Evolutionary conservation across 1,140 invertebrate genomes (phyloP), one percentile per base, ranked within the genome.

Genomic region (Linepithema humile): DNA sequence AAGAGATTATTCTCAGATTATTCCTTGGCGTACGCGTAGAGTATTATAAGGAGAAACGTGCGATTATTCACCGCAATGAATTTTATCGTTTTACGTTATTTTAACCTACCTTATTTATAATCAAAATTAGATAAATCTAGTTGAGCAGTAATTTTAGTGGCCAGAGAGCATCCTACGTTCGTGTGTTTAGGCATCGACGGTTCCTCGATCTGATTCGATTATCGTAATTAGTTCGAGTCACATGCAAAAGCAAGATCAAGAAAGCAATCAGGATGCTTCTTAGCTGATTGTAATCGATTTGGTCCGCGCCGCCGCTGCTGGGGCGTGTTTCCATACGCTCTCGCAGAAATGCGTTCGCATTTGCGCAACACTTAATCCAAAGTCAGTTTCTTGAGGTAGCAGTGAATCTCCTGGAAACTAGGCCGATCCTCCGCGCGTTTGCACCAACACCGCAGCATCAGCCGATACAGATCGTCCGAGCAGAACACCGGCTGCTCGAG

Each of bases 401-500:
- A 95, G 87, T 97, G 96, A 65, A 97, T 97, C 90, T 97, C 97
- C 67, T 96, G 94, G 92, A 97, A 97, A 45, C 95, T 95, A 0
- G 97, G 97, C 53, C 97, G 93, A 59, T 96, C 95, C n/a, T 94
- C 94, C 62, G 95, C 95, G 40, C 95, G 95, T 48, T 96, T 94
- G 88, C 96, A 96, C 97, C 97, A 98, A 93, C 97, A 97, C 89
- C 97, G 96, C 26, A 95, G 93, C 96, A 97, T 97, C 87, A 97
- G 94, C 88, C 97, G 96, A 92, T 97, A 97, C 64, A 97, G 95
- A 87, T 97, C 96, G 74, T 84, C 90, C 0, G 96, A 95, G 89
- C 97, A 97, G 48, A 94, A 93, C 48, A 94, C 89, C 2, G 97
- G 97, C 59, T 94, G 93, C n/a, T 92, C 77, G 32, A 95, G 91